These are phyloP conservation scores for Radopholus similis DNA, from an alignment of 1,140 invertebrate genomes.

Conservation along the genomic window DNA sequence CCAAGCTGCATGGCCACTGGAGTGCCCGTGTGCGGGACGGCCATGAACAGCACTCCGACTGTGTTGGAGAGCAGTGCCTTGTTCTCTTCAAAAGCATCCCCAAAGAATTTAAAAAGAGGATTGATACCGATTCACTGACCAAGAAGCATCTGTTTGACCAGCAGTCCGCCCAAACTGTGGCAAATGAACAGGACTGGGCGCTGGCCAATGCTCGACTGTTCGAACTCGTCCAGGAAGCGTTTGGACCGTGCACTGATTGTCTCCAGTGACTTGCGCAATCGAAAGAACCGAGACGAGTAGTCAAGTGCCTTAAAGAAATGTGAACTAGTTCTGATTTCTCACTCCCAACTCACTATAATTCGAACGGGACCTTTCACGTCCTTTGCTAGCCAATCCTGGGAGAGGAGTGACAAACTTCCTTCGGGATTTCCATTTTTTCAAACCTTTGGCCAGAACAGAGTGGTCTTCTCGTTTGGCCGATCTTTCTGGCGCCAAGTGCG, in stretches of 20 bases:
- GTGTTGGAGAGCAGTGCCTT: conserved; percentile 30
- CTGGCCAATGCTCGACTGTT: conserved; percentile 26
- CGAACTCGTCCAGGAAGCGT: conserved; percentile 19
- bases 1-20: conserved; percentile 27
- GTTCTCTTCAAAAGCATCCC: conserved; percentile 29
- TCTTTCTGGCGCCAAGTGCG: conserved; percentile 44
- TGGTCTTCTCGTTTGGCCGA: conserved; percentile 17
- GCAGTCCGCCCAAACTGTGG: conserved; percentile 42
- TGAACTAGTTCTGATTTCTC: too few relatives aligned
- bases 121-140: conserved; percentile 22
- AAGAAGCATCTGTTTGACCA: conserved; percentile 42
- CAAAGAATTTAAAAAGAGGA: conserved; percentile 10
- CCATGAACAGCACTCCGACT: conserved; percentile 44
- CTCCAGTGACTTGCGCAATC: conserved; percentile 33
- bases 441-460: conserved; percentile 44
- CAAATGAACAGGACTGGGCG: conserved; percentile 39
- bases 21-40: conserved; percentile 33
- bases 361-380: conserved; percentile 34
- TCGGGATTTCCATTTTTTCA: too few relatives aligned
- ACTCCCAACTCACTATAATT: too few relatives aligned
- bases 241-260: conserved; percentile 17
- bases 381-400: conserved; percentile 38
- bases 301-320: too few relatives aligned
- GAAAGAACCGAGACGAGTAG: conserved; percentile 36
- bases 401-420: too few relatives aligned